These are phyloP conservation scores for Pseudopodoces humilis DNA, from an alignment of 2,113 vertebrate species.

Conservation along the genomic window DNA sequence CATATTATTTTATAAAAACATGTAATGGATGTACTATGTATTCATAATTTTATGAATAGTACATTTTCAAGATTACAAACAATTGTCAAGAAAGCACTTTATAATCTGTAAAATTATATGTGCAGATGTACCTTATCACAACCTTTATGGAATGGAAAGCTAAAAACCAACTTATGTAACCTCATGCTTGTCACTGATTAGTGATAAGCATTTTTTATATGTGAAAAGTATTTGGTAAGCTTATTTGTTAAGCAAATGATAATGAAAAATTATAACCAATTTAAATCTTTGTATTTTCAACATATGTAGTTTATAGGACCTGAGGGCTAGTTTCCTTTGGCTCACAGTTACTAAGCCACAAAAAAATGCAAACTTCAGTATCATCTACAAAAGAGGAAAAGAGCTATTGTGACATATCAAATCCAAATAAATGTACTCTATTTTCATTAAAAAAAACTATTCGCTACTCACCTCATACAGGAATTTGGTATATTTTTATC, in stretches of 20 bases:
- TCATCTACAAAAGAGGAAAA: not conserved
- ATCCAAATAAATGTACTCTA: not conserved
- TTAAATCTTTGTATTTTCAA: not conserved
- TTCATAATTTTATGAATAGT: not conserved
- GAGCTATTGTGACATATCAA: not conserved
- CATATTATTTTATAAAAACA: not conserved
- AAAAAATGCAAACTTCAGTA: not conserved
- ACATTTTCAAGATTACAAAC: not conserved
- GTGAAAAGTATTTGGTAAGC: not conserved
- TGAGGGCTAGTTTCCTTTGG: not conserved
- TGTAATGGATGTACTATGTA: too few species aligned
- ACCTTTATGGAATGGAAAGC: not conserved
- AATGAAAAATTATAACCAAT: not conserved
- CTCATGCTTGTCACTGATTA: not conserved
- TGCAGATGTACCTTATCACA: not conserved
- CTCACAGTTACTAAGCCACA: not conserved
- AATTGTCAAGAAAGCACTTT: not conserved
- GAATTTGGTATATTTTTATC: not conserved
- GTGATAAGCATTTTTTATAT: not conserved
- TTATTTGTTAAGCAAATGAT: not conserved
- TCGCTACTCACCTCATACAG: not conserved
- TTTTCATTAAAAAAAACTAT: not conserved
- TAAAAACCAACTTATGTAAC: not conserved
- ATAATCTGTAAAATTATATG: not conserved
- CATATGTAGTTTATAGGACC: not conserved